Base-by-base conservation (phyloP, 2,797 vertebrate genomes). In the Ibycter americanus region DNA sequence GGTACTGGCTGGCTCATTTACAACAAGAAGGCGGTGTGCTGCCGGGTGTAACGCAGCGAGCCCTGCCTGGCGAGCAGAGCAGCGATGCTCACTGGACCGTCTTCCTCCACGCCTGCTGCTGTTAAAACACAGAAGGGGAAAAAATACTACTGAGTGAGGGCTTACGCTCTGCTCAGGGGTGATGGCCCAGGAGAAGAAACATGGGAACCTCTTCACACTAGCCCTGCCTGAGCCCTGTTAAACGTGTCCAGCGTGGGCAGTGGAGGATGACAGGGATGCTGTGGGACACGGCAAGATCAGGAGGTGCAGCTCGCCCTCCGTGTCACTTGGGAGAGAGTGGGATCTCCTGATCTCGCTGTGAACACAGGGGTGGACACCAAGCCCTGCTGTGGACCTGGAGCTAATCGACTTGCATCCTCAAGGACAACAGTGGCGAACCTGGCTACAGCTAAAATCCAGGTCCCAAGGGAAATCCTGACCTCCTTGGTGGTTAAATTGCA, bases 51-150 rank as follows among this genome's bases (percentile, higher is more conserved):
- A 26, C 5, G 3, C 49, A 7, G 32, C 4, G 4, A 52, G 71
- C n/a, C 15, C 56, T 86, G 47, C 44, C 49, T 22, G 52, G 47
- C 55, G 52, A 84, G 73, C 47, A 16, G 68, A 49, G 71, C 89
- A 40, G 65, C 0, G 1, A 21, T 6, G 27, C 47, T 86, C 59
- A 16, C 51, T 0, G 0, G 5, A n/a, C 17, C 6, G 1, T 68
- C 52, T 52, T 34, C 16, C 32, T 21, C 16, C 4, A 49, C 0
- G 0, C n/a, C 44, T 0, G 1, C 44, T 0, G 4, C n/a, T 70
- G 26, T 29, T 79, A 18, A 52, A 81, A 49, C n/a, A 65, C 59
- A 61, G 51, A 77, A 46, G 38, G 38, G 9, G 29, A 68, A 87
- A 70, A 84, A 4, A 11, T 27, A 29, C 12, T 87, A 2, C 6